These are phyloP conservation scores for Ariopsis seemanni DNA, from an alignment of 2,113 vertebrate genomes.

Conservation along the genomic window DNA sequence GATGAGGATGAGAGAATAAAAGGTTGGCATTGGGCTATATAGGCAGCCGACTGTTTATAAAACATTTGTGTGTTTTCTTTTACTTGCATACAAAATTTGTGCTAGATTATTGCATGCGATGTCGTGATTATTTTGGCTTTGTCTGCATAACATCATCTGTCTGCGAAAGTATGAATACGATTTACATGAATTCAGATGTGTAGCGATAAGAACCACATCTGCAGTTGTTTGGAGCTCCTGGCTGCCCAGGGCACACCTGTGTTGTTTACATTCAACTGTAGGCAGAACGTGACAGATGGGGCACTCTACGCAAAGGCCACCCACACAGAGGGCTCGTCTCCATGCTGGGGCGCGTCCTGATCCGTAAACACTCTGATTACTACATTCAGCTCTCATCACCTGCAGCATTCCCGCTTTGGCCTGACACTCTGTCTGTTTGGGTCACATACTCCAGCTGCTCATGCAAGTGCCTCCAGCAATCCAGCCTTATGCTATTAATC, in stretches of 20 bases:
- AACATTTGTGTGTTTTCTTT: slow-evolving; percentile 40
- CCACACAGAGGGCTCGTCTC: slow-evolving; percentile 39
- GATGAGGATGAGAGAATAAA: background rate
- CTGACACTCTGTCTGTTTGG: slow-evolving; percentile 19
- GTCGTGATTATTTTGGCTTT: slow-evolving; percentile 36
- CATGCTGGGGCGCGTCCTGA: slow-evolving; percentile 31
- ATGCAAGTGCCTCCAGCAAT: background rate
- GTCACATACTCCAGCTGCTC: slow-evolving; percentile 29
- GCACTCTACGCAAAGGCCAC: slow-evolving; percentile 45
- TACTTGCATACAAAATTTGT: slow-evolving; percentile 37
- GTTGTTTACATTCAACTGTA: slow-evolving; percentile 43
- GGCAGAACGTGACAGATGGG: slow-evolving; percentile 45
- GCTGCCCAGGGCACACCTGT: slow-evolving; percentile 44
- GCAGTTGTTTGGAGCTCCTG: slow-evolving; percentile 2
- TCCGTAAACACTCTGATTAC: slow-evolving; percentile 56
- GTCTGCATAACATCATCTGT: slow-evolving; percentile 27
- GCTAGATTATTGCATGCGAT: slow-evolving; percentile 29
- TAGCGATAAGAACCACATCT: slow-evolving; percentile 23
- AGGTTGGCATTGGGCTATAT: slow-evolving; percentile 35
- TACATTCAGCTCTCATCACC: slow-evolving; percentile 53
- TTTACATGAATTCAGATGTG: slow-evolving; percentile 30
- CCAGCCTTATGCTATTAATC: slow-evolving; percentile 18
- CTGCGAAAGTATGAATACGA: slow-evolving; percentile 17
- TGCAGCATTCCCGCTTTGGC: slow-evolving; percentile 44
- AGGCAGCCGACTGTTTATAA: slow-evolving; percentile 35